Base-by-base conservation (phyloP, 2,888 invertebrate genomes). In the Cryptus armator region DNA sequence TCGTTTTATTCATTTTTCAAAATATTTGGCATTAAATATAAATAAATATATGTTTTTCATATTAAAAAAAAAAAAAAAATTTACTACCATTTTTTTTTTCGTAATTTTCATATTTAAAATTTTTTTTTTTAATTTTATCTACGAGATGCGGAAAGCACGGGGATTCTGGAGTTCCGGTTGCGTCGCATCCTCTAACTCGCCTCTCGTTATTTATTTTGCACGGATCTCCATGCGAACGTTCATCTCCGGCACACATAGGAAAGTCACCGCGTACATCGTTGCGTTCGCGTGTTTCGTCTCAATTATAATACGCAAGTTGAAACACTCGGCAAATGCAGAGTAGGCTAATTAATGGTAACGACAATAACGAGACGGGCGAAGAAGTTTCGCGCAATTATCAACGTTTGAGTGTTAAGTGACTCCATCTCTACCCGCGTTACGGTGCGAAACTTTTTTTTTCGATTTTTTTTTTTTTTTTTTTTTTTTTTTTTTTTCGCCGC, bases 331-430 rank as follows among this genome's bases (percentile, higher is more conserved):
- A 56, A 56, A 84, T 81, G 81, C 74, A 53, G 68, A 78, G 72
- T 68, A 74, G 67, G 51, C 68, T 84, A 77, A 81, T 84, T 78
- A 78, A 78, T 84, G 72, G 59, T 78, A 72, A 81, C 66, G 77
- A 77, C 68, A 84, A 81, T 78, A 84, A 84, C 72, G 71, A 81
- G 81, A 37, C 62, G 29, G 44, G 53, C 43, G n/a, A 62, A 56
- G 44, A 51, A 71, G 64, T 75, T 43, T 67, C 76, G 56, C 19
- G 12, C 24, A 81, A 81, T 84, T 84, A 84, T 37, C 56, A 24
- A 68, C 72, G 29, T 16, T 68, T 24, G 44, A 78, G 81, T 84
- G 81, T 81, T 68, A 84, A 84, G 44, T 77, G 59, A 24, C 78
- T 59, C 59, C 46, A 24, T 66, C 14, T 51, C 75, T 24, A 19